Base-by-base conservation (phyloP, 64 coral and sea anemone species). In the Stichodactyla helianthus region DNA sequence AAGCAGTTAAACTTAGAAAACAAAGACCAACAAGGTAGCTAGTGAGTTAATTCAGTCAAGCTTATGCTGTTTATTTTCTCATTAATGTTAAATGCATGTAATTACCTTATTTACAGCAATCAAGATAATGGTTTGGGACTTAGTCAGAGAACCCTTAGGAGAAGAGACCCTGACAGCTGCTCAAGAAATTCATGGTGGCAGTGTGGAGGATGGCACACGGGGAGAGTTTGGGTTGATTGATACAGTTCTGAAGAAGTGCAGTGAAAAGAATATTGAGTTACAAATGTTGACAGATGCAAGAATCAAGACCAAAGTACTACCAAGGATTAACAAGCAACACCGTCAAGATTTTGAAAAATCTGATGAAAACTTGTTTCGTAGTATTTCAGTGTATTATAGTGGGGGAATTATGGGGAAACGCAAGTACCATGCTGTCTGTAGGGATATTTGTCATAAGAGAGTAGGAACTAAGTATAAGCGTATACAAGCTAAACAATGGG, bases 161-260 rank as follows among this genome's bases (percentile, higher is more conserved):
- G 55, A 57, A 57, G 90, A 88, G 25, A 76, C 86, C 51, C 87
- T 83, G 54, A 61, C 87, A 77, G 91, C 86, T 77, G 91, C 86
- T 70, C 86, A 74, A 70, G 63, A 87, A 82, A 92, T 92, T 52
- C 81, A 92, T 88, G 91, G 86, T 84, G 91, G 91, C 51, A 67
- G 60, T 35, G 70, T 79, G 54, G 86, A 63, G 60, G 82, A 77
- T 19, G 59, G 78, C 17, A 52, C 23, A 87, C 85, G 77, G 56
- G 86, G 53, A 78, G 85, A 88, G 87, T 85, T 88, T 59, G 91
- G 86, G 59, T 83, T 88, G 27, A 80, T 87, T 63, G 64, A 84
- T 51, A 87, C 86, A 84, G 82, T 77, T 77, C 64, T 68, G 55
- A 92, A 82, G 74, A 74, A 74, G 25, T 74, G 68, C 68, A 52